Percentiles rank a stretch among this genome's conserved stretches.
Conservation (phyloP, 2,888 invertebrate species). For the Amphipoea oculea region DNA sequence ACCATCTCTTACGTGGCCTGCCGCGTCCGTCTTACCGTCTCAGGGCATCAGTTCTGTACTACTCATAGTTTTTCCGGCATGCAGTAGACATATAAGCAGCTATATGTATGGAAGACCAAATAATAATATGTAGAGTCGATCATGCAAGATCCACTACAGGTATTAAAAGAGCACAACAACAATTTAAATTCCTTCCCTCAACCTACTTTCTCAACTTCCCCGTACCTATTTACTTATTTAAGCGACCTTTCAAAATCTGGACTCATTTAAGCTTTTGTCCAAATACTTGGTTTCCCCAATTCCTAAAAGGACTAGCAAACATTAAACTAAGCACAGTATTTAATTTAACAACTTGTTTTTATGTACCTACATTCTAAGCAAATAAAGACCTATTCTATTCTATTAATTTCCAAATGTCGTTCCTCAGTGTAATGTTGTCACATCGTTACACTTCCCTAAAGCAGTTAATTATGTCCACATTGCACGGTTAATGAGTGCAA, state of each 20-base stretch:
- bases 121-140: not conserved
- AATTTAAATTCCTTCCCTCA: not conserved
- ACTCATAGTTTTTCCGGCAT: not conserved
- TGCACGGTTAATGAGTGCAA: conserved; percentile 52
- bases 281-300: not conserved
- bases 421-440: conserved; percentile 38
- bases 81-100: not conserved
- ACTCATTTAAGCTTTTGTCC: not conserved
- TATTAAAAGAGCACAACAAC: not conserved
- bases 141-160: not conserved
- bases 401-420: conserved; percentile 24
- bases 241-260: not conserved
- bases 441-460: conserved; percentile 52
- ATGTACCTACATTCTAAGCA: too few species aligned
- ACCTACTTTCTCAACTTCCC: too few species aligned
- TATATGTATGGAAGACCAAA: not conserved
- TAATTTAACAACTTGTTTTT: too few species aligned
- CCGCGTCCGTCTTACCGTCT: not conserved
- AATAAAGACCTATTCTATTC: too few species aligned
- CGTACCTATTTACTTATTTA: not conserved
- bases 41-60: too few species aligned
- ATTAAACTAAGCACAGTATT: conserved; percentile 27
- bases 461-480: conserved; percentile 43
- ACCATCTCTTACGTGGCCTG: not conserved
- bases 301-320: not conserved